These are phyloP conservation scores for Megaceryle torquata DNA, from an alignment of 2,113 vertebrate species.

Conservation along the genomic window DNA sequence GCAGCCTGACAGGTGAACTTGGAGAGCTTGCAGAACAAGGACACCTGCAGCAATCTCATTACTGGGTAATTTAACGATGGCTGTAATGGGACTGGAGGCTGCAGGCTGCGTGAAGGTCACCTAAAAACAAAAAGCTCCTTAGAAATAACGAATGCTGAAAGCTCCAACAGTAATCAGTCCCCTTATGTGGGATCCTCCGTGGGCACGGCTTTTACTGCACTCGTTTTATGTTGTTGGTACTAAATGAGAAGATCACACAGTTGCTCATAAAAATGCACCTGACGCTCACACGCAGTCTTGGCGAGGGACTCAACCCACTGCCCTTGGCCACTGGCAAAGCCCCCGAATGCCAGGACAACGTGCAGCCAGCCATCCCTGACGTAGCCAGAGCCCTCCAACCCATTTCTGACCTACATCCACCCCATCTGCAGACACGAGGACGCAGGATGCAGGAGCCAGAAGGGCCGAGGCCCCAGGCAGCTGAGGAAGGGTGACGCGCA, in stretches of 20 bases:
- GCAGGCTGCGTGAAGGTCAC: background rate
- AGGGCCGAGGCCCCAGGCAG: background rate
- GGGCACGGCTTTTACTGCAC: background rate
- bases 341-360: background rate
- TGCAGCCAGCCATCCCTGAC: fast-evolving
- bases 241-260: background rate
- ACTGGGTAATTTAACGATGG: background rate
- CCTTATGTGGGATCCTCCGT: fast-evolving
- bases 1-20: background rate
- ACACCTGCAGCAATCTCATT: background rate
- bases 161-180: background rate
- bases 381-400: background rate
- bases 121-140: background rate
- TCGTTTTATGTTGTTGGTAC: background rate
- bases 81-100: background rate
- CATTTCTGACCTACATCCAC: background rate
- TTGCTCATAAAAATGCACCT: background rate
- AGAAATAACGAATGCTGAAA: background rate
- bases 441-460: background rate
- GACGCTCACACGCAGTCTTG: background rate
- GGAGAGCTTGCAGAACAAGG: background rate
- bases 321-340: background rate
- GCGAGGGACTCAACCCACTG: background rate
- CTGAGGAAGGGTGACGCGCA: background rate
- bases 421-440: background rate